Evolutionary conservation across 2,797 vertebrate genomes (phyloP).

Genomic region (Chaunax sp.): DNA sequence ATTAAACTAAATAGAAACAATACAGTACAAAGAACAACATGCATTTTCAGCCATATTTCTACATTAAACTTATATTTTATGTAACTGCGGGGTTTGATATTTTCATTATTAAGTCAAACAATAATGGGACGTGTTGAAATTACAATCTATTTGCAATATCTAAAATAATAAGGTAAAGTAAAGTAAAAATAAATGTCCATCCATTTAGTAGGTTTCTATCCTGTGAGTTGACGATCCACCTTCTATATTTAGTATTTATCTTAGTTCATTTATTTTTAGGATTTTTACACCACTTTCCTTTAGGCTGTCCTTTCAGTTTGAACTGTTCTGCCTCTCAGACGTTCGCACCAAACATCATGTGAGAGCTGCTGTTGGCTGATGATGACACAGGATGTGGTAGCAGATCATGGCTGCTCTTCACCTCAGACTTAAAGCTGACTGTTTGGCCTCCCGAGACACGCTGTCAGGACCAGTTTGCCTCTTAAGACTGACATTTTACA

Average conservation of each 20-base stretch:
- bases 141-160: no score
- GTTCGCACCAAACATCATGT: no score
- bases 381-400: not conserved
- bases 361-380: not conserved
- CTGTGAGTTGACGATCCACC: not conserved
- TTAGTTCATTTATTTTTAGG: no score
- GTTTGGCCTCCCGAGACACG: constrained; percentile 4
- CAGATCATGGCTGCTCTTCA: constrained; percentile 3
- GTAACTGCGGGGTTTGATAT: not conserved
- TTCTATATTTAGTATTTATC: not conserved
- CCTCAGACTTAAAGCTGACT: not conserved
- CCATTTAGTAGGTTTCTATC: not conserved
- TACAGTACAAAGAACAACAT: not conserved
- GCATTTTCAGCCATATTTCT: not conserved
- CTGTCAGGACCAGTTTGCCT: constrained; percentile 5
- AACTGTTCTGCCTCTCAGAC: not conserved
- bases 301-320: not conserved
- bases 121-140: no score
- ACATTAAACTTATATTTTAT: not conserved
- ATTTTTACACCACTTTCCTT: not conserved
- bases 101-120: no score
- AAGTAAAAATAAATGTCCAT: no score
- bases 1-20: not conserved
- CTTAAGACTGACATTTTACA: constrained; percentile 11
- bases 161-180: no score